phyloP scores from a whole-genome alignment of 2,797 vertebrate genomes.

The Lemur catta region DNA sequence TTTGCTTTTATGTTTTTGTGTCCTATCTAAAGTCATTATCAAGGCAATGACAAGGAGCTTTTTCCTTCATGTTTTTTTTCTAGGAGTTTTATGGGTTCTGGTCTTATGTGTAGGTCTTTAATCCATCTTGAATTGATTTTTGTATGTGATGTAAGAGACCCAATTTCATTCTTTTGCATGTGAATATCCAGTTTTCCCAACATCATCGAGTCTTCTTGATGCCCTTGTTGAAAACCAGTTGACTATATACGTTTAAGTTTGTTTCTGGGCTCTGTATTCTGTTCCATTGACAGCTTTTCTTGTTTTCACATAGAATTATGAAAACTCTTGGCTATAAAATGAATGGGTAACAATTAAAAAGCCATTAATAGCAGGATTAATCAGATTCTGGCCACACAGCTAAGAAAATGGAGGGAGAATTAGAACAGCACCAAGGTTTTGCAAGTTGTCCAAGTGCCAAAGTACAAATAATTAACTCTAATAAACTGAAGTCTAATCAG shows the following conservation, averaged over 20 bases:
- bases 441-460: slow-evolving; percentile 52
- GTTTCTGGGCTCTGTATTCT: background rate
- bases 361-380: slow-evolving; percentile 42
- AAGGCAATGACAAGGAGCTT: background rate
- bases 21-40: background rate
- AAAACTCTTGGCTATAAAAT: slow-evolving; percentile 11
- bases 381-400: background rate
- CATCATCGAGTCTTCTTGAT: background rate
- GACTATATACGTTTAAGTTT: background rate
- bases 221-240: background rate
- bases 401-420: slow-evolving; percentile 46
- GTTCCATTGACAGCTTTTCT: background rate
- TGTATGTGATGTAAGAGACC: background rate
- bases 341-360: slow-evolving; percentile 36
- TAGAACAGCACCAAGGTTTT: slow-evolving; percentile 3
- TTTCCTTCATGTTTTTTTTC: background rate
- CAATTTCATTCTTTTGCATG: background rate
- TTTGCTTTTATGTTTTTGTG: background rate
- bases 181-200: background rate
- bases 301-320: slow-evolving; percentile 20
- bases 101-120: background rate
- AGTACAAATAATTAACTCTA: slow-evolving; percentile 39
- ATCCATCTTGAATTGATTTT: background rate
- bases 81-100: background rate
- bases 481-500: slow-evolving; percentile 20